Evolutionary conservation across 1,140 invertebrate genomes (phyloP), one percentile per base, ranked within the genome.

Genomic region (Apis florea): DNA sequence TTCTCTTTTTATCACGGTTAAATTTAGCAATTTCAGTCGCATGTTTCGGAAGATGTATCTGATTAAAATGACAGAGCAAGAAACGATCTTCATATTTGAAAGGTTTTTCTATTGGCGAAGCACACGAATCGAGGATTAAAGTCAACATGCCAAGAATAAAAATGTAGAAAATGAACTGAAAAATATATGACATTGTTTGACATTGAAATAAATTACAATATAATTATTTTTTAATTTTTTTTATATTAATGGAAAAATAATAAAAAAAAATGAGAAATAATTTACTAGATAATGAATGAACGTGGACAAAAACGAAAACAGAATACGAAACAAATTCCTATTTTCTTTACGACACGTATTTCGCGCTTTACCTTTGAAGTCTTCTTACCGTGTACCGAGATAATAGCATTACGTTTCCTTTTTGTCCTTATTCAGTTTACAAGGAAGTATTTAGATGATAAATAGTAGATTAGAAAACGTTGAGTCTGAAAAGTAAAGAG

Each of bases 391-490:
- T 63, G 56, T 73, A 74, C 49, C 70, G 79, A 78, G 58, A 70
- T 64, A 71, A 76, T 56, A 66, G n/a, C 9, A 56, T 83, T 70
- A 77, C 85, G 85, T 87, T 86, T 78, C 77, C 76, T 87, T 87
- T 87, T 87, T 86, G 77, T 87, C 77, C 73, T 77, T 81, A 83
- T 87, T 87, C 85, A 84, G 83, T 83, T 67, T 74, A n/a, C 9
- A 26, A 40, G 59, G 47, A 51, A 69, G 31, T 24, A 69, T 70
- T 67, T 63, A 69, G 69, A 59, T 31, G 54, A 66, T 61, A 85
- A 66, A 26, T 47, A 54, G 56, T 66, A 26, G 56, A 68, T 59
- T 78, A 82, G 56, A 75, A 51, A 71, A 70, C 26, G 74, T 82
- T 74, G 72, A 24, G 75, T 71, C 84, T 86, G 84, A 59, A 86